These are phyloP conservation scores for Myiozetetes cayanensis DNA, from an alignment of 2,113 vertebrate species.

Conservation along the genomic window DNA sequence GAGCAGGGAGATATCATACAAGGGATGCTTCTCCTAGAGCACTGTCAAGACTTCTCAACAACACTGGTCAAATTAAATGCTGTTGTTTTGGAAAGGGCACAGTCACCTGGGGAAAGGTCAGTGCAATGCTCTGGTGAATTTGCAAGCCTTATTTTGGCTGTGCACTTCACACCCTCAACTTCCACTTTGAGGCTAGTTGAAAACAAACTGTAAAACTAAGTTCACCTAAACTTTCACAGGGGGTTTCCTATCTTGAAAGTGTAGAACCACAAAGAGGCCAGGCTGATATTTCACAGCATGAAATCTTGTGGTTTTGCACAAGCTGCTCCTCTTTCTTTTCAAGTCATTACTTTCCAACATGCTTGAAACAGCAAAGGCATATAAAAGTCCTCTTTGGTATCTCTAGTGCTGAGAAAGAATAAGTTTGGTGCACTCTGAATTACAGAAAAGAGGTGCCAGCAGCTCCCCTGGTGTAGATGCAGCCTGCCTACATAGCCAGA, in stretches of 20 bases:
- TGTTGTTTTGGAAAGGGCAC: not conserved
- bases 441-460: not conserved
- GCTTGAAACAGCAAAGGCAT: not conserved
- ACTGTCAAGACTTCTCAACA: not conserved
- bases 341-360: not conserved
- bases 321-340: not conserved
- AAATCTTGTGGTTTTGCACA: not conserved
- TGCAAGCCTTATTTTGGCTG: not conserved
- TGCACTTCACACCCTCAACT: not conserved
- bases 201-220: not conserved
- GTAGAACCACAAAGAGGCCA: not conserved
- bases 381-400: not conserved
- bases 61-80: not conserved
- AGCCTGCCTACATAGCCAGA: not conserved
- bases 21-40: not conserved
- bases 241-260: not conserved
- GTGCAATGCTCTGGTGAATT: not conserved
- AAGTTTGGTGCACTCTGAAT: not conserved
- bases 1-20: not conserved
- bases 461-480: not conserved
- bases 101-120: not conserved
- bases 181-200: not conserved
- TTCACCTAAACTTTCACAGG: slow-evolving; percentile 33
- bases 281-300: not conserved
- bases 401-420: not conserved